phyloP scores from a whole-genome alignment of 2,888 invertebrate species.

The Piscicola geometra region DNA sequence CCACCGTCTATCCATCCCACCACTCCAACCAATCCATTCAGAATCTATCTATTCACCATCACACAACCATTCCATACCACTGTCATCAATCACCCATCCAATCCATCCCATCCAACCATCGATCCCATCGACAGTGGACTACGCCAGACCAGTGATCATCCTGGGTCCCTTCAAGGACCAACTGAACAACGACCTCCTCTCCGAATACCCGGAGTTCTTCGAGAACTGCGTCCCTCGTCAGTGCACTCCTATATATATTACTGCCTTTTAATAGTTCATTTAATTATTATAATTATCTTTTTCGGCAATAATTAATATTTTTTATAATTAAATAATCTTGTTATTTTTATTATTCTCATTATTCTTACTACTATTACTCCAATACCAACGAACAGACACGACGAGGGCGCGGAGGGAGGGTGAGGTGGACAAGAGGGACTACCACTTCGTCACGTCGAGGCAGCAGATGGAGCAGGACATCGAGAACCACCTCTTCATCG shows the following conservation, averaged over 20 bases:
- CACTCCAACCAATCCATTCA: too few species aligned
- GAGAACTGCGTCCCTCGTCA: slow-evolving; percentile 98
- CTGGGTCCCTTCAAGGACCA: slow-evolving; percentile 96
- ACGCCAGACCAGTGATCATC: slow-evolving; percentile 95
- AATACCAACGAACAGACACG: too few species aligned
- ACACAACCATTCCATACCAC: neutral
- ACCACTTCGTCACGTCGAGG: slow-evolving; percentile 86
- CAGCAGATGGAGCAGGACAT: slow-evolving; percentile 87
- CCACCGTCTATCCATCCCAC: too few species aligned
- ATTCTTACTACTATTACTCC: too few species aligned
- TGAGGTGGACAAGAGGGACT: slow-evolving; percentile 95
- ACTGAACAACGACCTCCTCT: slow-evolving; percentile 97
- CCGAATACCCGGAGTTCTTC: slow-evolving; percentile 97
- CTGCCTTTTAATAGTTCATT: too few species aligned
- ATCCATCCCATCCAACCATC: neutral
- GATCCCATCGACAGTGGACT: too few species aligned
- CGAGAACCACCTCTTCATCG: slow-evolving; percentile 94
- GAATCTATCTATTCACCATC: neutral
- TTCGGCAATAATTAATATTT: too few species aligned
- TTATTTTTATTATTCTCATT: too few species aligned
- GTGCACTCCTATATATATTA: too few species aligned
- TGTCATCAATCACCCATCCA: neutral
- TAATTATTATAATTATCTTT: too few species aligned
- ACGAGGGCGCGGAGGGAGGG: slow-evolving; percentile 91
- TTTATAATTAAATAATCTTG: too few species aligned